Evolutionary conservation across 2,113 vertebrate genomes (phyloP).

Genomic region (Mystacornis crossleyi): DNA sequence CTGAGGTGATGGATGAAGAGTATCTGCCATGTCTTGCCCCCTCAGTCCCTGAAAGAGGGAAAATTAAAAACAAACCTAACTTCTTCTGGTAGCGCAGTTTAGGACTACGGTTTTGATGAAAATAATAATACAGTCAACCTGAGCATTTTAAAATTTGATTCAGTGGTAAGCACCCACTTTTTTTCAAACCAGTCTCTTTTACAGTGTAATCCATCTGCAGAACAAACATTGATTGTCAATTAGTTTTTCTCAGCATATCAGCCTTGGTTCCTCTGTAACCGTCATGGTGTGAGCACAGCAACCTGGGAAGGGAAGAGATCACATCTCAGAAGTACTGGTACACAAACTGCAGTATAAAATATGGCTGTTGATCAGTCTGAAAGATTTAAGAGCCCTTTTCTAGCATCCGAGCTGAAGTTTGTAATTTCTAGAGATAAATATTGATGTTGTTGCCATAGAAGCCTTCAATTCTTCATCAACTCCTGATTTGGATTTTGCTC

Average conservation of each 20-base stretch:
- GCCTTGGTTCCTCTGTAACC: neutral
- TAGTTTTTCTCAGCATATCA: neutral
- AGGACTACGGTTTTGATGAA: neutral
- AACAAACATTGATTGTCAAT: neutral
- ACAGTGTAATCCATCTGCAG: neutral
- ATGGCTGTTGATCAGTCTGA: neutral
- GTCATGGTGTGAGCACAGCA: neutral
- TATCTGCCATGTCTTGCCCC: neutral
- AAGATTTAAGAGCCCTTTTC: neutral
- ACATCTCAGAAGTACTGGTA: neutral
- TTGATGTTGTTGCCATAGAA: neutral
- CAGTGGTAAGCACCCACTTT: neutral
- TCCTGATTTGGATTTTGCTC: neutral
- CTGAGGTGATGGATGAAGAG: neutral
- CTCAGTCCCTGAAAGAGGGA: neutral
- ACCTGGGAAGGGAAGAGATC: neutral
- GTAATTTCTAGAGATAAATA: neutral
- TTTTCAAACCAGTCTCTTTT: neutral
- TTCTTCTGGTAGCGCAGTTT: neutral
- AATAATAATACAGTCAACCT: neutral
- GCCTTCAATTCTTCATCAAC: neutral
- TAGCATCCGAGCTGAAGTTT: neutral
- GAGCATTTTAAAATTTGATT: neutral
- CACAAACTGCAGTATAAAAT: neutral
- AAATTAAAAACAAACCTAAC: neutral